Conservation (phyloP, 2,113 vertebrate species). For the Glareola pratincola region DNA sequence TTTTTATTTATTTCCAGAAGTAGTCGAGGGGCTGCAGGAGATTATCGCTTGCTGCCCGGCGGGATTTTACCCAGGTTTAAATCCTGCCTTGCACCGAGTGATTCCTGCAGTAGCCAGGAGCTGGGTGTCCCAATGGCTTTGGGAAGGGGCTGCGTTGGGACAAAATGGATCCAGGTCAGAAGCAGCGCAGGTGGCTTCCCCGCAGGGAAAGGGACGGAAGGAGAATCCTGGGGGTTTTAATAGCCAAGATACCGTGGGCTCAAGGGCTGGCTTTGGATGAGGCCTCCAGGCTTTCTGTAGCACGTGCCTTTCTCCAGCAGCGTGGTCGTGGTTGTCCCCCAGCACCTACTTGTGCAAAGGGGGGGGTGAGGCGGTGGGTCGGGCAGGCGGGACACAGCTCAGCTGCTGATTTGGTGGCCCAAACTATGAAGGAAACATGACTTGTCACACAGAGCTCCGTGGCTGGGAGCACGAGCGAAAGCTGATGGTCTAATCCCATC, state of each 20-base stretch:
- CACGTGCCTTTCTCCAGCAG: not conserved
- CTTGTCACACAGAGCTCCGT: rapidly evolving
- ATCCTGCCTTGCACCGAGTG: rapidly evolving
- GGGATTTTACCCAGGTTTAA: not conserved
- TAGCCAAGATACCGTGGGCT: not conserved
- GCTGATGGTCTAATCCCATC: rapidly evolving
- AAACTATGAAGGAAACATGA: rapidly evolving
- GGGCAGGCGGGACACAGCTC: not conserved
- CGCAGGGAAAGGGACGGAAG: not conserved
- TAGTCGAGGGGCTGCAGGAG: not conserved
- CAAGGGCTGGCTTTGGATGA: not conserved
- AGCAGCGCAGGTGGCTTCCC: not conserved
- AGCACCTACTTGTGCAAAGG: not conserved
- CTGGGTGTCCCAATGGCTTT: not conserved
- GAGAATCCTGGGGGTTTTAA: not conserved
- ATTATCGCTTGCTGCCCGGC: not conserved
- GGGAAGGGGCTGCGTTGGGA: not conserved
- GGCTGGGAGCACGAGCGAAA: not conserved
- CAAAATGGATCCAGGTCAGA: not conserved
- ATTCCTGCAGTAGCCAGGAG: not conserved
- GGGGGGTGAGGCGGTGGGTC: too few relatives aligned
- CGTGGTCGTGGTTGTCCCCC: not conserved
- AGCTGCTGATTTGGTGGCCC: not conserved
- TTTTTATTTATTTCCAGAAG: not conserved
- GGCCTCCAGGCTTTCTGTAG: not conserved